Evolutionary conservation across 2,888 invertebrate species (phyloP), one percentile per base, ranked within the genome.

Genomic region (Peribatodes rhomboidaria): DNA sequence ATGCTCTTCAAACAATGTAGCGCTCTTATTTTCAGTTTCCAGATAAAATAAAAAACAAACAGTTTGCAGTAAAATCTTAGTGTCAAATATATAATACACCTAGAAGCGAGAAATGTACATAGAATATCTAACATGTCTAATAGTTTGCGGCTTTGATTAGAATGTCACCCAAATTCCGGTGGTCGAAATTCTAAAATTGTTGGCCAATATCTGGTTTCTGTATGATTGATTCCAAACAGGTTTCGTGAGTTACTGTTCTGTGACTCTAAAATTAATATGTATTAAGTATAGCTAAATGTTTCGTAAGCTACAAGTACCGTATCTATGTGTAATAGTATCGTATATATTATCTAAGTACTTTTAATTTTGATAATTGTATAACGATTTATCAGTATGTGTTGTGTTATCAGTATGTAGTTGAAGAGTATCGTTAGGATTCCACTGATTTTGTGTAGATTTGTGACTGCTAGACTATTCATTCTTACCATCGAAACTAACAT

Each of bases 171-270:
- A 42, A 44, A 58, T 42, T 49, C 52, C 58, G 18, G 41, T 55
- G 60, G 22, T 46, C 22, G 60, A 52, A 55, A 56, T 61, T 52
- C 64, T 49, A 10, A 52, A 50, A 52, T 56, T 33, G 8, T 65
- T 61, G 56, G 39, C 52, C 52, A 65, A 65, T 60, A 57, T 65
- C 60, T 53, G 56, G 65, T 65, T 65, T 65, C 37, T 53, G 60
- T 41, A 44, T 60, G 65, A 61, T 60, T 65, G 65, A 65, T 65
- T 52, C 52, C 56, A 53, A 65, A 39, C 65, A 41, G 56, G 65
- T 65, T 65, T 22, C 22, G 60, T 61, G 65, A 56, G 22, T 65
- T 65, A 65, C 65, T 65, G 56, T 50, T 41, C 55, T 60, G 54
- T 49, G 59, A 57, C 62, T 62, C n/a, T 37, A 44, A 42, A 33